phyloP scores from a whole-genome alignment of 2,797 vertebrate genomes.

The Pitangus sulphuratus region DNA sequence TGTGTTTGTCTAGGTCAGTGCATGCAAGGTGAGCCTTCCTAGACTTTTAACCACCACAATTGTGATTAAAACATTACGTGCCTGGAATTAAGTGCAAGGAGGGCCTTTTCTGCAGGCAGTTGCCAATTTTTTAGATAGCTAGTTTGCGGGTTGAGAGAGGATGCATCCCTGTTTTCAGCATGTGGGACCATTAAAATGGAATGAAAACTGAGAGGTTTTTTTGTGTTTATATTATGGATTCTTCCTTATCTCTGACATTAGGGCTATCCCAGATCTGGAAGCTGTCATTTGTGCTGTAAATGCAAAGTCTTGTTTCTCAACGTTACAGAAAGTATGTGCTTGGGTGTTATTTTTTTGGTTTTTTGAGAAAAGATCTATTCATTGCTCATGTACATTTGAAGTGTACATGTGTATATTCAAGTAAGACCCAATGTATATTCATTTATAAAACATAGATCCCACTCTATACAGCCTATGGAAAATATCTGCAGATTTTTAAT shows the following conservation, averaged over 20 bases:
- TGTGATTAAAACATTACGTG: constrained; percentile 49
- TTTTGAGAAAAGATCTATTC: not conserved
- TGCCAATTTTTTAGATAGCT: constrained; percentile 48
- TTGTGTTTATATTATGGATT: not conserved
- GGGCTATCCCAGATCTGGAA: not conserved
- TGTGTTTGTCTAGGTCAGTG: constrained; percentile 34
- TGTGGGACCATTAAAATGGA: constrained; percentile 78
- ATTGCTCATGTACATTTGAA: not conserved
- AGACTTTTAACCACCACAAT: constrained; percentile 1
- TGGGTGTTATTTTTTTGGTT: not conserved
- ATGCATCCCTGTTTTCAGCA: constrained; percentile 9
- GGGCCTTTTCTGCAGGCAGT: constrained; percentile 1
- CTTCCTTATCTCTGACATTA: constrained; percentile 30
- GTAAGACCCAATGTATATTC: not conserved
- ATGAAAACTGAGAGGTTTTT: constrained; percentile 77
- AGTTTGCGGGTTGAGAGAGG: constrained; percentile 38
- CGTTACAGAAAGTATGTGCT: not conserved
- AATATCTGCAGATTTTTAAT: constrained; percentile 30
- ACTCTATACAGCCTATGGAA: not conserved
- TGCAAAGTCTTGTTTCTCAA: not conserved
- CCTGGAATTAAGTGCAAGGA: constrained; percentile 21
- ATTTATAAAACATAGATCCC: not conserved
- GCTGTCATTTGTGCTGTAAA: too few relatives aligned
- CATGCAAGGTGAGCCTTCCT: constrained; percentile 28
- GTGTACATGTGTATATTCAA: not conserved